phyloP scores from a whole-genome alignment of 2,888 invertebrate species.

The Trachelus troglodyta region DNA sequence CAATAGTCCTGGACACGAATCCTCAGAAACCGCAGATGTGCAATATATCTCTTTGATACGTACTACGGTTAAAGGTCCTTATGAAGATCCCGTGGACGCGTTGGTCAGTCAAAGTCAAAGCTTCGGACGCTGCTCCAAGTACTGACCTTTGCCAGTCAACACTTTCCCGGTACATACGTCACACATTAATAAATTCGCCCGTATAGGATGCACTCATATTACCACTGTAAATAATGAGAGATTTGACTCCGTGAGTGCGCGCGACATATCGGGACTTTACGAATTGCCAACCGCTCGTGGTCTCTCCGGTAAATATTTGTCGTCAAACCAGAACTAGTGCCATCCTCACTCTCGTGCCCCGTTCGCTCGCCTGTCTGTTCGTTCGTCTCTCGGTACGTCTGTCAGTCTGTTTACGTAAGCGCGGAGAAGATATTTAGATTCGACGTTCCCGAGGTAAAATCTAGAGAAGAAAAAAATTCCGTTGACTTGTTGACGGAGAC shows the following conservation, averaged over 20 bases:
- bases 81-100: not conserved
- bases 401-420: slow-evolving; percentile 43
- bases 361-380: slow-evolving; percentile 17
- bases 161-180: not conserved
- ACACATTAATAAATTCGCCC: slow-evolving; percentile 33
- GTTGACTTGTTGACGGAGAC: not conserved
- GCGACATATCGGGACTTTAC: slow-evolving; percentile 20
- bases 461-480: not conserved
- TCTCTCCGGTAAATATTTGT: slow-evolving; percentile 58
- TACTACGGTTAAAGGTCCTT: not conserved
- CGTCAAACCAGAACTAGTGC: slow-evolving; percentile 37
- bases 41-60: not conserved
- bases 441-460: slow-evolving; percentile 34
- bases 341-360: slow-evolving; percentile 24
- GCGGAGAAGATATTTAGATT: slow-evolving; percentile 50
- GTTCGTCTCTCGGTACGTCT: slow-evolving; percentile 8
- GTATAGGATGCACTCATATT: slow-evolving; percentile 39
- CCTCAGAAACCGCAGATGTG: not conserved
- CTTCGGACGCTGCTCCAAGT: not conserved
- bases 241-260: slow-evolving; percentile 28
- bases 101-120: not conserved
- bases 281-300: slow-evolving; percentile 42
- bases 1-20: not conserved
- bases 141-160: not conserved
- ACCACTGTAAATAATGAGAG: slow-evolving; percentile 49